Base-by-base conservation (phyloP, 1,140 invertebrate species). In the Meloidogyne hapla region DNA sequence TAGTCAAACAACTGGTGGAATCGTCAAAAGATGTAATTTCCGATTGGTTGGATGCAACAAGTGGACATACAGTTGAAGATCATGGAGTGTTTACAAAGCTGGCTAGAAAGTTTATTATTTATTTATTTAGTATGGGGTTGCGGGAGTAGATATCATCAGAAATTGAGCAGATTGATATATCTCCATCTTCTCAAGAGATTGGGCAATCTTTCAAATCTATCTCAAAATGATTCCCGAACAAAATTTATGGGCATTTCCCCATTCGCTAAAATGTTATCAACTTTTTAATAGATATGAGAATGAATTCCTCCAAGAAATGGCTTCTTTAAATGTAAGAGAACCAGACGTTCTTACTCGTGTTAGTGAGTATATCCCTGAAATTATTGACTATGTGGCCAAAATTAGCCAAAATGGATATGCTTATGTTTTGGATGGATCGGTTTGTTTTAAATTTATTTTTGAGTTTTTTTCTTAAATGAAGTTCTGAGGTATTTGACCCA, bases 351-450 rank as follows among this genome's bases (percentile, higher is more conserved):
- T 99, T 56, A 98, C 96, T 6, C 90, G 96, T 86, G 97, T 99
- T 13, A 97, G 94, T 87, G 97, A 99, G 90, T 99, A 97, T 88
- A 91, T 99, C 77, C 95, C 95, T 13, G 94, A 99, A 90, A 97
- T 98, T 80, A 90, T 98, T 75, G 89, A 89, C 25, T 99, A 92
- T 88, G 93, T 98, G 66, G 87, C 96, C 85, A 92, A 92, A 88
- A 98, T 99, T 71, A 94, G 99, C 77, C 89, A 91, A 2, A 97
- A 97, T 89, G 89, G 88, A 56, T 90, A 88, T 78, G 90, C 85
- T 85, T 90, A 88, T 86, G 87, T 83, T 33, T 69, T 81, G 15
- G 84, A 84, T 76, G 85, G 86, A 76, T 86, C 83, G 15, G 85
- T 85, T 48, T n/a, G 74, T 81, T 28, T 79, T 64, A 61, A 18